phyloP scores from a whole-genome alignment of 2,113 vertebrate genomes.

The Sprattus sprattus region DNA sequence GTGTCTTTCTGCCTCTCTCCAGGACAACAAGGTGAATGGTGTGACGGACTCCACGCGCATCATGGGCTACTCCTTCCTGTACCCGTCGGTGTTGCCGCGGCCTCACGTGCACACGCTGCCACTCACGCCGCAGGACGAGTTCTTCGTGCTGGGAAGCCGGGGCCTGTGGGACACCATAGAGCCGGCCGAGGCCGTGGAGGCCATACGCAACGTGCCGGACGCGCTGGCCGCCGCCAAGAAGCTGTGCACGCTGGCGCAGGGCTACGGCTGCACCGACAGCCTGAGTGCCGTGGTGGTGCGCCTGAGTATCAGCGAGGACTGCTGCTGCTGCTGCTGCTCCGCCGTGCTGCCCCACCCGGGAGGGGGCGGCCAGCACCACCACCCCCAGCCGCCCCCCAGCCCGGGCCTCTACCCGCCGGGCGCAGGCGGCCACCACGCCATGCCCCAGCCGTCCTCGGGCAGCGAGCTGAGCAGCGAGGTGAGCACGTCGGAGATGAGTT shows the following conservation, averaged over 20 bases:
- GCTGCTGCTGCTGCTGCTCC: conserved; percentile 90
- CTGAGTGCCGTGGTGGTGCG: conserved; percentile 93
- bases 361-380: not conserved
- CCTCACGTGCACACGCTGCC: conserved; percentile 90
- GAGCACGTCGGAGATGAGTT: conserved; percentile 95
- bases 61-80: conserved; percentile 96
- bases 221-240: conserved; percentile 92
- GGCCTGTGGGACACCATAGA: conserved; percentile 92
- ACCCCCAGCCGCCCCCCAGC: conserved; percentile 75
- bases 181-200: conserved; percentile 83
- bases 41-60: conserved; percentile 95
- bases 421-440: conserved; percentile 54
- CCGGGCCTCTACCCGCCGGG: conserved; percentile 69
- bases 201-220: conserved; percentile 87
- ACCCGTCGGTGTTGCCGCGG: conserved; percentile 89
- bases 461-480: conserved; percentile 95
- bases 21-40: conserved; percentile 98
- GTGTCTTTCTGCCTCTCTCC: conserved; percentile 24
- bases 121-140: conserved; percentile 90
- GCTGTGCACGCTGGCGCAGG: conserved; percentile 93
- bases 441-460: conserved; percentile 81
- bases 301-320: conserved; percentile 91
- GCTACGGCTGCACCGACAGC: conserved; percentile 92
- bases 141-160: conserved; percentile 94
- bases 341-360: conserved; percentile 58